Evolutionary conservation across 2,797 vertebrate species (phyloP), one percentile per base, ranked within the genome.

Genomic region (Echeneis naucrates): DNA sequence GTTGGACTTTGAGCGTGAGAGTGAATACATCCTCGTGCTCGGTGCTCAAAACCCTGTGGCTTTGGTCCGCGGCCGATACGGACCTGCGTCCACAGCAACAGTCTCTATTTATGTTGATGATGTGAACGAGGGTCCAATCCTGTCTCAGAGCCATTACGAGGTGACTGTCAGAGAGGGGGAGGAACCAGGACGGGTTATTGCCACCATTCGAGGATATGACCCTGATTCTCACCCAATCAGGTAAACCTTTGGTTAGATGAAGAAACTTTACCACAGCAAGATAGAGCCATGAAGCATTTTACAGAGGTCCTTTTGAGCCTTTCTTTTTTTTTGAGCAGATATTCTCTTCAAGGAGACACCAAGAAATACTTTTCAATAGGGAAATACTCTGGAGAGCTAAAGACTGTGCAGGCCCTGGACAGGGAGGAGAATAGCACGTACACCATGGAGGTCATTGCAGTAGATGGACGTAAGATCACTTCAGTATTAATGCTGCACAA

Each of bases 1-100:
- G 9, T 86, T 97, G 87, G 95, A 96, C 88, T 96, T 95, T 79
- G 96, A 97, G 77, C 89, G 91, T 13, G 93, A 94, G 78, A 94
- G 93, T 1, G 92, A 95, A 72, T 95, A 96, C 81, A 88, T 91
- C 77, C 84, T 97, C 9, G 90, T 95, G 16, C 88, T 97, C 23
- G 93, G 94, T 1, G 95, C 94, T 42, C 92, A 84, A 67, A 97
- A 95, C 13, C 86, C 89, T 0, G 95, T 92, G 26, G 91, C 95
- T 16, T 83, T 96, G 58, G 92, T 95, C 24, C 95, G 94, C 0
- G 93, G 93, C 2, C 93, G 91, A 16, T 95, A 95, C 0, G 95
- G 95, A 16, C 92, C 94, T 0, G 92, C 89, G 10, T 95, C 96
- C 87, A 96, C 96, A 0, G 94, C 95, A 47, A 96, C 96, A 0